These are phyloP conservation scores for Blera fallax DNA, from an alignment of 2,888 invertebrate genomes.

Conservation along the genomic window DNA sequence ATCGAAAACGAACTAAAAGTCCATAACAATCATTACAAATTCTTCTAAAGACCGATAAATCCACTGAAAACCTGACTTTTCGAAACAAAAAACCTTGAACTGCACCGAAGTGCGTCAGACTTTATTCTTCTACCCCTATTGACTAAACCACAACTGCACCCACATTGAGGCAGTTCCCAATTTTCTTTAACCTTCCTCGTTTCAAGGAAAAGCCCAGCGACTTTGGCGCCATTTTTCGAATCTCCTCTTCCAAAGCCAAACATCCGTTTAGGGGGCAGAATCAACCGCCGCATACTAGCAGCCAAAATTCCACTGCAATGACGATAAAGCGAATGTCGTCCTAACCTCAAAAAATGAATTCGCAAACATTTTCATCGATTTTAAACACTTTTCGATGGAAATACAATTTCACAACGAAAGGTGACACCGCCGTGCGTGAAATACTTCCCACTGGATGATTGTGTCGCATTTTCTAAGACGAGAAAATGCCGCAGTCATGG, in stretches of 20 bases:
- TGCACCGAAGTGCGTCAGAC: constrained; percentile 39
- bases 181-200: not conserved
- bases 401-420: not conserved
- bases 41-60: not conserved
- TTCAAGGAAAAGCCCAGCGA: not conserved
- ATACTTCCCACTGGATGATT: not conserved
- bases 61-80: not conserved
- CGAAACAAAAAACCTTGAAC: constrained; percentile 15
- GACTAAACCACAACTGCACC: not conserved
- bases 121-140: not conserved
- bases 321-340: constrained; percentile 1
- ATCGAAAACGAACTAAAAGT: not conserved
- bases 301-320: constrained; percentile 41
- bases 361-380: constrained; percentile 19
- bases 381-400: constrained; percentile 1
- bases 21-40: not conserved
- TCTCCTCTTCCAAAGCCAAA: constrained; percentile 1
- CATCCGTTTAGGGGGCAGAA: constrained; percentile 4
- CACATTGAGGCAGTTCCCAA: not conserved
- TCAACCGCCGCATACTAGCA: not conserved
- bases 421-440: not conserved
- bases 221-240: constrained; percentile 36
- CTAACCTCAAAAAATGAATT: constrained; percentile 43
- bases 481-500: not conserved
- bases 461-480: not conserved